A percentile compares a stretch with the other conserved stretches of the same genome.
These are phyloP conservation scores for Bellardia pandia DNA, from an alignment of 2,888 invertebrate genomes.

Conservation along the genomic window DNA sequence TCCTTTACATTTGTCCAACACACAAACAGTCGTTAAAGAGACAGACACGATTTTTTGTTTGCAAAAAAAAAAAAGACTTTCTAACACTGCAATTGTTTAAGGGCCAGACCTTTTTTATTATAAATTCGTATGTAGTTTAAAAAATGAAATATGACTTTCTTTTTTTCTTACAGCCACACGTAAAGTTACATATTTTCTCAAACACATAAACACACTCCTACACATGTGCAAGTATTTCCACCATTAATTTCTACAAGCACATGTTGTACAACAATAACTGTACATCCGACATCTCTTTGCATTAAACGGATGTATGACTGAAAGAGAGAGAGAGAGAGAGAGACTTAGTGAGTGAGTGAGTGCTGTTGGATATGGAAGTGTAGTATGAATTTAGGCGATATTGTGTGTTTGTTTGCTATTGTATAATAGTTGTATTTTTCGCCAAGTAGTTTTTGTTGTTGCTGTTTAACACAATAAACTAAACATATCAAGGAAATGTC, in stretches of 20 bases:
- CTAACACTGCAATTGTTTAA: slow-evolving; percentile 42
- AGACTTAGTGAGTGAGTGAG: background rate
- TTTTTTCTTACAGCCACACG: slow-evolving; percentile 19
- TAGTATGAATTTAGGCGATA: slow-evolving; percentile 5
- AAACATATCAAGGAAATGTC: slow-evolving; percentile 54
- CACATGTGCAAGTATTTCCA: background rate
- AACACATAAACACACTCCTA: background rate
- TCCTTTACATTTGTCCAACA: background rate
- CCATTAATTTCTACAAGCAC: slow-evolving; percentile 41
- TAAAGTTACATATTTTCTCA: slow-evolving; percentile 13
- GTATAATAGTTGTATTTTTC: background rate
- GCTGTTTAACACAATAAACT: slow-evolving; percentile 27
- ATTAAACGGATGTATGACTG: background rate
- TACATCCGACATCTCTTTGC: slow-evolving; percentile 50
- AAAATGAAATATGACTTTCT: slow-evolving; percentile 52
- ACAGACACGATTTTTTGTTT: background rate
- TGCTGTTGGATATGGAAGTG: background rate
- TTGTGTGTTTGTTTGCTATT: background rate
- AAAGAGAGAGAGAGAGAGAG: background rate
- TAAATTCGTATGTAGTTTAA: slow-evolving; percentile 4
- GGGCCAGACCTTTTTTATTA: slow-evolving; percentile 43
- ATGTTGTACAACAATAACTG: slow-evolving; percentile 53
- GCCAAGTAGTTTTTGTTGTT: background rate
- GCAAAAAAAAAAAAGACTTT: slow-evolving; percentile 19
- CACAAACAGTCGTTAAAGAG: background rate